Evolutionary conservation across 2,797 vertebrate genomes (phyloP), one percentile per base, ranked within the genome.

Genomic region (Typhlichthys eigenmanni): DNA sequence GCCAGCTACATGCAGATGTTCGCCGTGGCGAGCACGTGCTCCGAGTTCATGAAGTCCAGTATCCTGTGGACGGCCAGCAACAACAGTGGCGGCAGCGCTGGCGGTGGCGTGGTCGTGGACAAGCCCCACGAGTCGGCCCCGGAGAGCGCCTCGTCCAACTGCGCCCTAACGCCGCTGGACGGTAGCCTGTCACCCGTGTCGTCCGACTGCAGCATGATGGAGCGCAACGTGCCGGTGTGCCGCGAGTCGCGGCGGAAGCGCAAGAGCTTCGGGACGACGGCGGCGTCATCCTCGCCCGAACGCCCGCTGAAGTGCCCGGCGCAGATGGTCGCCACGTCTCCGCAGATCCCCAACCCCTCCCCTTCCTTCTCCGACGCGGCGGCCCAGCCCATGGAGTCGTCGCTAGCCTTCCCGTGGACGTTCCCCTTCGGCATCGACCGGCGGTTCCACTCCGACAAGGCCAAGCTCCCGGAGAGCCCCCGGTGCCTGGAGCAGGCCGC

Each of bases 1-100:
- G 98, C 98, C 46, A 99, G 98, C 81, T 99, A 99, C 83, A 99
- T 91, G 89, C 90, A 91, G 74, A 92, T 99, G 98, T 99, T 99
- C 70, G 94, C 95, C 0, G 98, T 99, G 69, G 98, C 97, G 2
- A 99, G 97, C 81, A 98, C 96, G 0, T 98, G 97, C 88, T 99
- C 98, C 0, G 97, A 99, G 62, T 99, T 99, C 87, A 99, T 98
- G 97, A 99, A 99, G 83, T 99, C 97, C 56, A 99, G 98, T 74
- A 99, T 99, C 80, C 85, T 99, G 38, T 99, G 98, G 98, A 95
- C 95, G 57, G 91, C 95, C 1, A 90, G 84, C 3, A 84, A 77
- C 77, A 84, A 74, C 76, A 71, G 60, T 60, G 78, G 62, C 56
- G 65, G 43, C 0, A 52, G 68, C 8, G 10, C 5, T 2, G 12